These are phyloP conservation scores for Sarcophaga carnaria DNA, from an alignment of 2,888 invertebrate species.

Conservation along the genomic window DNA sequence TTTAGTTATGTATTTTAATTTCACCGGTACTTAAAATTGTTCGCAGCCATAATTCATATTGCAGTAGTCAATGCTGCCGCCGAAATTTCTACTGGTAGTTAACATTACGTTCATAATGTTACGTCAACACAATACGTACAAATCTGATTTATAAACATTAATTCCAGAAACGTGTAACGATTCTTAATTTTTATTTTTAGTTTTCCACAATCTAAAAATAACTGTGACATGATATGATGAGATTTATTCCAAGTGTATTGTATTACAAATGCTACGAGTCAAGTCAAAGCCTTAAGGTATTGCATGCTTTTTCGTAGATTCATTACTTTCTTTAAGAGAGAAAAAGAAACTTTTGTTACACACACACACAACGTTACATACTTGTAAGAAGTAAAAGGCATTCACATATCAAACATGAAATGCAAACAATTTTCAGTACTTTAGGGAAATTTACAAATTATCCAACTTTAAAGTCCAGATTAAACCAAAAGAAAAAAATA, in stretches of 20 bases:
- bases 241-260: not conserved
- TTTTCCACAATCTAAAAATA: not conserved
- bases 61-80: too few species aligned
- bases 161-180: not conserved
- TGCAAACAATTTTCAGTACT: conserved; percentile 57
- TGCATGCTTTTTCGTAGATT: conserved; percentile 52
- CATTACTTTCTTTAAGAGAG: conserved; percentile 38
- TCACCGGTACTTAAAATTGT: too few species aligned
- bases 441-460: conserved; percentile 65
- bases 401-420: conserved; percentile 25
- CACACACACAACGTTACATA: conserved; percentile 1
- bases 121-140: too few species aligned
- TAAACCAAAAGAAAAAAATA: too few species aligned
- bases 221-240: not conserved
- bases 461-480: conserved; percentile 11
- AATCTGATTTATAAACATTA: not conserved
- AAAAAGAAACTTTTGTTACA: conserved; percentile 17
- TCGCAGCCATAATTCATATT: too few species aligned
- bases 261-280: not conserved
- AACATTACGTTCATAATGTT: too few species aligned
- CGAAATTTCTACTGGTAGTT: too few species aligned
- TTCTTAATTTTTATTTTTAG: not conserved
- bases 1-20: too few species aligned
- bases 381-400: not conserved
- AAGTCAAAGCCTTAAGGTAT: conserved; percentile 39